Conservation (phyloP, 2,888 invertebrate species). For the Platerodrilus igneus region DNA sequence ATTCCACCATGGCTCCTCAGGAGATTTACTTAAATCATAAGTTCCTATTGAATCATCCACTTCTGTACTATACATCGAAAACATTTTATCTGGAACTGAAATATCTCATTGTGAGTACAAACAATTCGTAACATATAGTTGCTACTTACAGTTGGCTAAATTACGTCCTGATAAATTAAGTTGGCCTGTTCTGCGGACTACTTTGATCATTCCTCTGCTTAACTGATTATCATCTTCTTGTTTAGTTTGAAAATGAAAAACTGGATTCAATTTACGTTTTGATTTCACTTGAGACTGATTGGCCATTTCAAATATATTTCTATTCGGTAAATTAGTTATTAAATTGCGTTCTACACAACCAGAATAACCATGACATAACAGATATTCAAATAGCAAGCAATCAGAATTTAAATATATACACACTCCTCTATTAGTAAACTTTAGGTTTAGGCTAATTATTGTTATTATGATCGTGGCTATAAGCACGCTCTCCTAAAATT, state of each 20-base stretch:
- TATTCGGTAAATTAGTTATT: no score
- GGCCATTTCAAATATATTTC: conserved; percentile 38
- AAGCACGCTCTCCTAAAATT: no score
- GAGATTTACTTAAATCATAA: conserved; percentile 55
- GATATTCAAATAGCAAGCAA: no score
- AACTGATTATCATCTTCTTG: conserved; percentile 65
- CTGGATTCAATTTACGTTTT: conserved; percentile 48
- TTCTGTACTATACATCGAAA: conserved; percentile 66
- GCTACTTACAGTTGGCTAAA: conserved; percentile 65
- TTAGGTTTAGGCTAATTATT: no score
- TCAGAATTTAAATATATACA: no score
- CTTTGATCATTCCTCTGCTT: conserved; percentile 67
- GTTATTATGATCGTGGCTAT: no score
- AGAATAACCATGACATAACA: no score
- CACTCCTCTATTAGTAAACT: no score
- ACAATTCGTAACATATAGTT: conserved; percentile 5
- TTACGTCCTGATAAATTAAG: conserved; percentile 74
- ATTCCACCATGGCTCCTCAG: conserved; percentile 77
- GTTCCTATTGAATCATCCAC: conserved; percentile 57
- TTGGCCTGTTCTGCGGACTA: conserved; percentile 74
- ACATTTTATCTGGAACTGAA: conserved; percentile 68
- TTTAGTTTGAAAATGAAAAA: conserved; percentile 71
- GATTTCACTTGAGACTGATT: conserved; percentile 42
- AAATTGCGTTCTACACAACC: no score
- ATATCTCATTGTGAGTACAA: conserved; percentile 18